A percentile compares a stretch with the other conserved stretches of the same genome.
Conservation (phyloP, 2,113 vertebrate species). For the Salminus brasiliensis region DNA sequence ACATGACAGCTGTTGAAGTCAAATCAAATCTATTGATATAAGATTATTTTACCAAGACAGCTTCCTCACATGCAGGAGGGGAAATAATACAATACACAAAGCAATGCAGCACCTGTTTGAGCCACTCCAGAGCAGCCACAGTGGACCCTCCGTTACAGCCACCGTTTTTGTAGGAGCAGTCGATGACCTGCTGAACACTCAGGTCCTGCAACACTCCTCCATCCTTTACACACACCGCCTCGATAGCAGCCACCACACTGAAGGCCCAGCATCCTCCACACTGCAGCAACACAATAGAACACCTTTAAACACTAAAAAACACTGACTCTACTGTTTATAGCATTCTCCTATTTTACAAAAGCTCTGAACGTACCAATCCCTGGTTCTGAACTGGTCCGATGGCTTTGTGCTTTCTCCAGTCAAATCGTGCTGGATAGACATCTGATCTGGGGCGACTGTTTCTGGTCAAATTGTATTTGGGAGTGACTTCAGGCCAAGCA, state of each 20-base stretch:
- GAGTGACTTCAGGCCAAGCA: constrained; percentile 69
- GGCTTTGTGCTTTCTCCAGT: constrained; percentile 87
- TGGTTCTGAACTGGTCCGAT: constrained; percentile 88
- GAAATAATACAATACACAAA: too few relatives aligned
- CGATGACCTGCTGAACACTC: constrained; percentile 91
- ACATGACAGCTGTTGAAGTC: too few relatives aligned
- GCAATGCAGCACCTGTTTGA: constrained; percentile 82
- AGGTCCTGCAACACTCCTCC: constrained; percentile 76
- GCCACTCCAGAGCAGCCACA: constrained; percentile 79
- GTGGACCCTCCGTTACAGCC: constrained; percentile 88
- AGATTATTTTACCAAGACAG: too few relatives aligned
- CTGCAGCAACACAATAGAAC: constrained; percentile 63
- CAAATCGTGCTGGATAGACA: constrained; percentile 81
- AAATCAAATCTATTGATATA: not conserved
- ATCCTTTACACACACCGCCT: constrained; percentile 80
- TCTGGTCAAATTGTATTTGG: constrained; percentile 66
- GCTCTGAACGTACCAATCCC: constrained; percentile 65
- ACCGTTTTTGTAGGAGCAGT: constrained; percentile 82
- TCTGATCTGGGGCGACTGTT: constrained; percentile 17
- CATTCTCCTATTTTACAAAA: not conserved
- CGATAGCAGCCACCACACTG: constrained; percentile 84
- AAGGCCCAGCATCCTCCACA: constrained; percentile 97
- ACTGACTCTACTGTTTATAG: too few relatives aligned
- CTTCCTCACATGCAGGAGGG: too few relatives aligned
- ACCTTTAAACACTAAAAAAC: too few relatives aligned